phyloP scores from a whole-genome alignment of 2,888 invertebrate genomes.

The Pandemis cinnamomeana region DNA sequence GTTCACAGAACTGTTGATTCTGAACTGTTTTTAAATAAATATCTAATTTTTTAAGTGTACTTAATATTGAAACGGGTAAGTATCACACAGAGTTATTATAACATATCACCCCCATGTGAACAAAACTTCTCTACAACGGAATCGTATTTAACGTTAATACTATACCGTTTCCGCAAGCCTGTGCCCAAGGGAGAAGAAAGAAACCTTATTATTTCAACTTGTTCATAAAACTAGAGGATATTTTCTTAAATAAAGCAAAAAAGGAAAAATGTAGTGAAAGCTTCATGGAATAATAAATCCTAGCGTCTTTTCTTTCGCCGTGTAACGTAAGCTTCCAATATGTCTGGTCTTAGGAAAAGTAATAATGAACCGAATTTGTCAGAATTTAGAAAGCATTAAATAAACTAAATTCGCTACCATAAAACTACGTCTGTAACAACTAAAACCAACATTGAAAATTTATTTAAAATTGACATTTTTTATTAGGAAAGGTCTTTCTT shows the following conservation, averaged over 20 bases:
- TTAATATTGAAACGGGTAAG: neutral
- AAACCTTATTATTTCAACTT: slow-evolving; percentile 37
- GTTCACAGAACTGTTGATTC: neutral
- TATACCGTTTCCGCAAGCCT: slow-evolving; percentile 21
- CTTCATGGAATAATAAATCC: slow-evolving; percentile 16
- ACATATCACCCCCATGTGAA: slow-evolving; percentile 31
- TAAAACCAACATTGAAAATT: too few relatives aligned
- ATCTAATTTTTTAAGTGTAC: too few relatives aligned
- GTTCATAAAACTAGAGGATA: slow-evolving; percentile 37
- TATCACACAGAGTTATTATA: slow-evolving; percentile 13
- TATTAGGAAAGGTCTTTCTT: too few relatives aligned
- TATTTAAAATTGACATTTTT: too few relatives aligned
- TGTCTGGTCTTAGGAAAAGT: neutral
- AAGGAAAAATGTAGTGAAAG: slow-evolving; percentile 26
- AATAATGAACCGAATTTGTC: neutral
- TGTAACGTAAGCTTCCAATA: neutral
- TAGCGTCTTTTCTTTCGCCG: slow-evolving; percentile 5
- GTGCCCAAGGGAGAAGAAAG: slow-evolving; percentile 30
- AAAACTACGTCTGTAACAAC: too few relatives aligned
- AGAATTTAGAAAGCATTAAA: neutral
- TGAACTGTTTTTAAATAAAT: neutral
- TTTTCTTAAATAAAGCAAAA: slow-evolving; percentile 31
- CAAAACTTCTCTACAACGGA: slow-evolving; percentile 20
- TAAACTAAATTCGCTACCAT: too few relatives aligned
- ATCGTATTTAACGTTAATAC: slow-evolving; percentile 37